These are phyloP conservation scores for Synergus itoensis DNA, from an alignment of 2,888 invertebrate species.

Conservation along the genomic window DNA sequence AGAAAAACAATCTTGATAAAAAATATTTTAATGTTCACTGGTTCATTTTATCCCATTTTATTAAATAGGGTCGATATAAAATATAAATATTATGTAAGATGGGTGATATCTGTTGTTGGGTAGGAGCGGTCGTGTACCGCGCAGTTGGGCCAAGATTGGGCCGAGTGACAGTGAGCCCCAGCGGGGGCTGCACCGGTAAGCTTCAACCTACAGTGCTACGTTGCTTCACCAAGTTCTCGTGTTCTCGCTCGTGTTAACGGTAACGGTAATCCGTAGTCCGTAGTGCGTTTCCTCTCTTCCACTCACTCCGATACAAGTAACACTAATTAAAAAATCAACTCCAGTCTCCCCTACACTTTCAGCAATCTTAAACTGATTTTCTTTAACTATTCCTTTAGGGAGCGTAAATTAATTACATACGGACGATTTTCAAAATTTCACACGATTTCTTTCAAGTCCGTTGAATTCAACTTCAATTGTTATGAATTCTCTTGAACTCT, in stretches of 20 bases:
- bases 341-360: background rate
- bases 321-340: background rate
- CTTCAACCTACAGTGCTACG: slow-evolving; percentile 74
- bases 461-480: too few relatives aligned
- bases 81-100: slow-evolving; percentile 59
- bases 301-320: slow-evolving; percentile 46
- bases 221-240: slow-evolving; percentile 74
- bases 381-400: background rate
- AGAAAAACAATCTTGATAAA: background rate
- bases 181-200: slow-evolving; percentile 78
- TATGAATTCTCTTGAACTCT: too few relatives aligned
- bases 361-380: background rate
- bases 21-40: background rate
- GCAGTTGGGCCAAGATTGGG: slow-evolving; percentile 76
- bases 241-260: slow-evolving; percentile 74
- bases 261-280: slow-evolving; percentile 75
- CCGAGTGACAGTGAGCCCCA: slow-evolving; percentile 76
- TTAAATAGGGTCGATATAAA: slow-evolving; percentile 39
- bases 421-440: too few relatives aligned
- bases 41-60: slow-evolving; percentile 8
- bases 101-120: slow-evolving; percentile 75
- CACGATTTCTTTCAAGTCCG: too few relatives aligned
- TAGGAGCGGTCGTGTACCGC: slow-evolving; percentile 78
- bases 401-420: too few relatives aligned
- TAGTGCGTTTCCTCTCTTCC: slow-evolving; percentile 70